phyloP scores from a whole-genome alignment of 2,888 invertebrate species.

The Lumbricus terrestris region DNA sequence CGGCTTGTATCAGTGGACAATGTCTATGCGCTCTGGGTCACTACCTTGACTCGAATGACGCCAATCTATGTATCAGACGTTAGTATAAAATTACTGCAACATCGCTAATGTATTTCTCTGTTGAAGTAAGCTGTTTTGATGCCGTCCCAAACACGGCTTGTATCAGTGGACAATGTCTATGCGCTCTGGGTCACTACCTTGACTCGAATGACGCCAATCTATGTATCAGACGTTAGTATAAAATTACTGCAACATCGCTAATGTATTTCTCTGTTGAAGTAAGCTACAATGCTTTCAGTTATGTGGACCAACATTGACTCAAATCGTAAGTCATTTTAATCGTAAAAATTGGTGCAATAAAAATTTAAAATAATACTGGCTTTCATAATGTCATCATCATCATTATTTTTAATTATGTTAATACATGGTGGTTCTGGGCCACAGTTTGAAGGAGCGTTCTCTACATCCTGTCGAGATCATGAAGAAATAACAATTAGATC shows the following conservation, averaged over 20 bases:
- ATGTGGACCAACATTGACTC: not conserved
- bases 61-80: not conserved
- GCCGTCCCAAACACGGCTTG: constrained; percentile 6
- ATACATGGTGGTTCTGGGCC: too few relatives aligned
- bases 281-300: not conserved
- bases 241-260: not conserved
- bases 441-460: too few relatives aligned
- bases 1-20: not conserved
- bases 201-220: not conserved
- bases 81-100: not conserved
- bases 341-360: not conserved
- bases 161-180: not conserved
- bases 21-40: not conserved
- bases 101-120: not conserved
- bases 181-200: not conserved
- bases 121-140: not conserved
- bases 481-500: too few relatives aligned
- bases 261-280: too few relatives aligned
- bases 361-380: too few relatives aligned
- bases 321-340: not conserved
- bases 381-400: too few relatives aligned
- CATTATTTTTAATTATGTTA: too few relatives aligned
- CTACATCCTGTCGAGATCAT: too few relatives aligned
- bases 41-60: not conserved
- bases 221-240: not conserved